Percentiles rank a stretch among this genome's conserved stretches.
These are phyloP conservation scores for Dorcus hopei DNA, from an alignment of 2,888 invertebrate species.

Conservation along the genomic window DNA sequence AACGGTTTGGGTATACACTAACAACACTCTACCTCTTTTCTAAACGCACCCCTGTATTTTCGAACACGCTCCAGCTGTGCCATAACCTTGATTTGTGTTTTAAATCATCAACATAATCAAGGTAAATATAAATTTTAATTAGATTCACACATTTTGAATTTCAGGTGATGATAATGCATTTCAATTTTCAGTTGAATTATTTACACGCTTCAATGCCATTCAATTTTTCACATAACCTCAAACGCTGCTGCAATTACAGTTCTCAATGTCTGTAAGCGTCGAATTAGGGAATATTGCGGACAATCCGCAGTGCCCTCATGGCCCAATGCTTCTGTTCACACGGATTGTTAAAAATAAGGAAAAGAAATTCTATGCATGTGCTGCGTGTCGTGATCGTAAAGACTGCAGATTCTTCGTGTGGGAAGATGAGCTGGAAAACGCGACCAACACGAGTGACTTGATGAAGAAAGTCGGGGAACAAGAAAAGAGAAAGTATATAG, in stretches of 20 bases:
- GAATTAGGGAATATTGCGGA: constrained; percentile 41
- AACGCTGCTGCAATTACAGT: neutral
- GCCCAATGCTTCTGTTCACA: constrained; percentile 73
- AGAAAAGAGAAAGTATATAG: constrained; percentile 12
- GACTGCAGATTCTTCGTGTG: constrained; percentile 69
- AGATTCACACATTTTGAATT: too few relatives aligned
- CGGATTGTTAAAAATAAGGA: constrained; percentile 40
- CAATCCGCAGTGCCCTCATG: constrained; percentile 73
- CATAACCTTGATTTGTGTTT: too few relatives aligned
- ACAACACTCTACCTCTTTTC: too few relatives aligned
- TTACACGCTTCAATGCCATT: too few relatives aligned
- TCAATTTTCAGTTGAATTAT: too few relatives aligned
- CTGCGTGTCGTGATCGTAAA: constrained; percentile 77
- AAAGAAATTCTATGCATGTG: constrained; percentile 73
- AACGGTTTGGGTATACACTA: too few relatives aligned
- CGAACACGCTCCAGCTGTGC: too few relatives aligned
- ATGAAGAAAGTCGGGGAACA: constrained; percentile 50
- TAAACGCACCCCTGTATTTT: too few relatives aligned
- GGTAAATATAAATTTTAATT: too few relatives aligned
- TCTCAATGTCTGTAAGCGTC: constrained; percentile 12
- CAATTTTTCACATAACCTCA: too few relatives aligned
- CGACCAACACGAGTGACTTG: constrained; percentile 45
- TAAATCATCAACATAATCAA: too few relatives aligned
- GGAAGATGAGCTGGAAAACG: constrained; percentile 52
- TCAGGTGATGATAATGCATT: too few relatives aligned